Percentiles rank a stretch among this genome's conserved stretches.
Evolutionary conservation across 1,140 invertebrate genomes (phyloP).

Genomic region (Bombus superbus): DNA sequence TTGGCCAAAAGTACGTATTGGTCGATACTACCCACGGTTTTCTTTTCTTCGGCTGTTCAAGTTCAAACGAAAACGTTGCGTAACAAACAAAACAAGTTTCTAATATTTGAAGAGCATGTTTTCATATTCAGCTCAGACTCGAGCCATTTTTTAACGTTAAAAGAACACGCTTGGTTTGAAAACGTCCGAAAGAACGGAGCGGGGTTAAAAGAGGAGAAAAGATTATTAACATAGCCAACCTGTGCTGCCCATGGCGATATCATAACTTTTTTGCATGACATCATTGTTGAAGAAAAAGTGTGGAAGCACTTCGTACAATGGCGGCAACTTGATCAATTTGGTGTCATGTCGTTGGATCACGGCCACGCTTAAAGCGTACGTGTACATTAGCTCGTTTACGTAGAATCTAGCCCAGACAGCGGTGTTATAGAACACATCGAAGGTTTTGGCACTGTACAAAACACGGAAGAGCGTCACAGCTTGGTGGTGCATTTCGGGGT

Average conservation of each 20-base stretch:
- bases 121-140: too few relatives aligned
- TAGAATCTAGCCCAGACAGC: slow-evolving; percentile 86
- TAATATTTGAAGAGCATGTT: too few relatives aligned
- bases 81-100: neutral
- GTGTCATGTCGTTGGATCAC: slow-evolving; percentile 85
- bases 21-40: slow-evolving; percentile 47
- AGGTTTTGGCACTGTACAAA: slow-evolving; percentile 85
- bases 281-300: slow-evolving; percentile 85
- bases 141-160: too few relatives aligned
- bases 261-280: slow-evolving; percentile 83
- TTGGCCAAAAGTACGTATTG: slow-evolving; percentile 79
- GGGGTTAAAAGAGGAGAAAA: neutral
- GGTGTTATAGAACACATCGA: slow-evolving; percentile 86
- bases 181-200: too few relatives aligned
- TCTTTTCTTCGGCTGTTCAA: slow-evolving; percentile 34
- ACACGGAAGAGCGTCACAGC: slow-evolving; percentile 84
- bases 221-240: slow-evolving; percentile 39
- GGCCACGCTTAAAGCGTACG: slow-evolving; percentile 85
- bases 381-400: slow-evolving; percentile 86
- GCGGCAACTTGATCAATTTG: slow-evolving; percentile 84
- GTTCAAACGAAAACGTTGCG: neutral
- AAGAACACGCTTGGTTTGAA: too few relatives aligned
- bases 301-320: slow-evolving; percentile 87
- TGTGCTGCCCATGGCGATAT: slow-evolving; percentile 81
- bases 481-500: slow-evolving; percentile 83